These are phyloP conservation scores for Caenorhabditis drosophilae DNA, from an alignment of 2,888 invertebrate species.

Conservation along the genomic window DNA sequence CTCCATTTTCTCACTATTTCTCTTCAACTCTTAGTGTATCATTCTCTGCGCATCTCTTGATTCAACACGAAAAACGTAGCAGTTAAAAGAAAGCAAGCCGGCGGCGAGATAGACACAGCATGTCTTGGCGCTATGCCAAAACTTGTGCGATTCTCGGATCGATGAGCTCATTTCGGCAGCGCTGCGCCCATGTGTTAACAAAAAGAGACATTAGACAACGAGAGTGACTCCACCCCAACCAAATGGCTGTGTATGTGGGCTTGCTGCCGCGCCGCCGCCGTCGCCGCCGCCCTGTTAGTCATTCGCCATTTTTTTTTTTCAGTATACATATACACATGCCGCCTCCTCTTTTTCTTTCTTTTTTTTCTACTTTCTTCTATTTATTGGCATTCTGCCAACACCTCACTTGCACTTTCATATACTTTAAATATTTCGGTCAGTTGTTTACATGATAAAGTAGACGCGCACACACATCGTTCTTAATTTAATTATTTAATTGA, in stretches of 20 bases:
- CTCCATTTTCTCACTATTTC: too few species aligned
- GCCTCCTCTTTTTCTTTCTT: slow-evolving; percentile 5
- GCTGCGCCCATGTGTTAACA: too few species aligned
- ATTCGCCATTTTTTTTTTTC: slow-evolving; percentile 3
- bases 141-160: slow-evolving; percentile 3
- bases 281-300: slow-evolving; percentile 1
- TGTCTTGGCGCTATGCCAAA: background rate
- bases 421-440: too few species aligned
- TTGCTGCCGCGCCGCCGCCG: background rate
- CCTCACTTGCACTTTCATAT: slow-evolving; percentile 1
- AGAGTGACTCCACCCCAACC: background rate
- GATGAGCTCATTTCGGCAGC: slow-evolving; percentile 2
- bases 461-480: too few species aligned
- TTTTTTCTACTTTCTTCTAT: slow-evolving; percentile 6
- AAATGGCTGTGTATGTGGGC: background rate
- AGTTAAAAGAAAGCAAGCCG: too few species aligned
- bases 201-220: too few species aligned
- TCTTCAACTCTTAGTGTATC: too few species aligned
- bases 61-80: too few species aligned
- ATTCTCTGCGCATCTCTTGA: too few species aligned
- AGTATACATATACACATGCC: slow-evolving; percentile 1
- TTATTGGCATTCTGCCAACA: slow-evolving; percentile 10
- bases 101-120: too few species aligned
- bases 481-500: too few species aligned
- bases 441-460: too few species aligned